phyloP scores from a whole-genome alignment of 2,797 vertebrate genomes.

The Cryptoblepharus egeriae region DNA sequence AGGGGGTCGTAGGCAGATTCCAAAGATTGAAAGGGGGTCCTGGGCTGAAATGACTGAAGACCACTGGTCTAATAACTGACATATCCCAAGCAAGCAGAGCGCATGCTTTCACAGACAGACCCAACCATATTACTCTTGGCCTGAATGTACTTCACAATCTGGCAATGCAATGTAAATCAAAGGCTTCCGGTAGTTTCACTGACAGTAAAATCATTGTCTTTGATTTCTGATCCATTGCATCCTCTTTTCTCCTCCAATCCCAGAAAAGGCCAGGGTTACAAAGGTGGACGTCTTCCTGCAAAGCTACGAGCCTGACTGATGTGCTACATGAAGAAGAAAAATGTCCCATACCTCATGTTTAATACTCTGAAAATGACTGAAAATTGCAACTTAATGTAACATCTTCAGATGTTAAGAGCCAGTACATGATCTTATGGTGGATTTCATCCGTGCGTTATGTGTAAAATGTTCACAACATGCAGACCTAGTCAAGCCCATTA shows the following conservation, averaged over 20 bases:
- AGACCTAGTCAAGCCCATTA: neutral
- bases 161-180: neutral
- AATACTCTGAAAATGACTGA: constrained; percentile 46
- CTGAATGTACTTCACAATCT: constrained; percentile 10
- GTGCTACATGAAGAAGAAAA: constrained; percentile 44
- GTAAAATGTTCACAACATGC: neutral
- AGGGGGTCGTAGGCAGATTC: too few species aligned
- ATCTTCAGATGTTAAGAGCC: constrained; percentile 38
- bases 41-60: too few species aligned
- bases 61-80: neutral
- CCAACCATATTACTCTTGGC: neutral
- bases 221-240: constrained; percentile 19
- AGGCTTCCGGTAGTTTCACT: neutral
- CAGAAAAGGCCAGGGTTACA: neutral
- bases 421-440: neutral
- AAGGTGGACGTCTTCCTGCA: constrained; percentile 21
- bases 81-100: neutral
- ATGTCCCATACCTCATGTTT: constrained; percentile 20
- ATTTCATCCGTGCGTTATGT: neutral
- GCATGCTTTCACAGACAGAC: neutral
- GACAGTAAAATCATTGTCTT: neutral
- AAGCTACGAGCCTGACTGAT: neutral
- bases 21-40: too few species aligned
- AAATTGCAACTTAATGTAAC: constrained; percentile 29
- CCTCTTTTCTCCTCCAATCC: neutral